Conservation (phyloP, 2,888 invertebrate species). For the Cataglyphis albicans region DNA sequence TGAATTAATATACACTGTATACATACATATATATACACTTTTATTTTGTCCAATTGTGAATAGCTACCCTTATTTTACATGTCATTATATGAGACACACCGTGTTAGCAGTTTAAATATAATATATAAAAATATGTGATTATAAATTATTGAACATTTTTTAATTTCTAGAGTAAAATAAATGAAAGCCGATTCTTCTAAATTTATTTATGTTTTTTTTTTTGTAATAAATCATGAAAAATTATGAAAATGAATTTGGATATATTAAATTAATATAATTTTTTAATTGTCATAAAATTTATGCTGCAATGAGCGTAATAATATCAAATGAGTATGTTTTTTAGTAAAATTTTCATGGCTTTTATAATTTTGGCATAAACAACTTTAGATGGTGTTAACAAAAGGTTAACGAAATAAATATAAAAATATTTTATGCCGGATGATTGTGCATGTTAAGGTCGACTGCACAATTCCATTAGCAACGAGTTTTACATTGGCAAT, state of each 20-base stretch:
- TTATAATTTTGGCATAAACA: conserved; percentile 48
- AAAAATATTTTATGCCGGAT: conserved; percentile 45
- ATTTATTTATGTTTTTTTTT: neutral
- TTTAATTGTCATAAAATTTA: neutral
- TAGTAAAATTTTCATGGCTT: conserved; percentile 33
- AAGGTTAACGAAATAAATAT: conserved; percentile 46
- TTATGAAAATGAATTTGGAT: neutral
- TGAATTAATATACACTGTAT: no score
- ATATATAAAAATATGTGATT: no score
- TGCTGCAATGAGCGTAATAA: neutral
- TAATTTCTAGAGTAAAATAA: neutral
- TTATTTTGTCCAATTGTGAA: no score
- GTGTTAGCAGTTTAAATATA: no score
- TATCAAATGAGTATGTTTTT: conserved; percentile 16
- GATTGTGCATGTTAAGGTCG: conserved; percentile 50
- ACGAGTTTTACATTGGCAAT: conserved; percentile 49
- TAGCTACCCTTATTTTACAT: no score
- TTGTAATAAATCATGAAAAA: neutral
- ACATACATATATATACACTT: no score
- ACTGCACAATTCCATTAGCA: conserved; percentile 52
- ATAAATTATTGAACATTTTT: neutral
- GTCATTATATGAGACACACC: no score
- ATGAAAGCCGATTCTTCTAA: neutral
- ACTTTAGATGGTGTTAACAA: conserved; percentile 13
- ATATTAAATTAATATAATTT: conserved; percentile 15